phyloP scores from a whole-genome alignment of 1,140 invertebrate species.

The Planococcus citri region DNA sequence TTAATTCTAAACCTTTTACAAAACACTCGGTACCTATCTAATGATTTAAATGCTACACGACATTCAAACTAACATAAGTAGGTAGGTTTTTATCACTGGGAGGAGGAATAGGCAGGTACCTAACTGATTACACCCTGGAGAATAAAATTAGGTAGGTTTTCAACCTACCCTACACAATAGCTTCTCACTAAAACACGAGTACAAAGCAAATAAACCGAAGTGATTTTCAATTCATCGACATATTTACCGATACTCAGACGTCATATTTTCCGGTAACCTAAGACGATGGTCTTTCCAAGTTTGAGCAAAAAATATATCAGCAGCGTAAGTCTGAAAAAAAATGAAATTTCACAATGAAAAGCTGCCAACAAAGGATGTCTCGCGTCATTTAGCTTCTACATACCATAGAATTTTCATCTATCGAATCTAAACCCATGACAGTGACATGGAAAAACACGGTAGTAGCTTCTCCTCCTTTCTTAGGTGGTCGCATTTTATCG shows the following conservation, averaged over 20 bases:
- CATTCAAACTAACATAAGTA: no score
- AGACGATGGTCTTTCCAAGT: conserved; percentile 80
- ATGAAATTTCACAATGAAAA: conserved; percentile 18
- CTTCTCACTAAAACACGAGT: no score
- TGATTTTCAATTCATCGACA: no score
- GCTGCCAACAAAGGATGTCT: not conserved
- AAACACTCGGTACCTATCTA: no score
- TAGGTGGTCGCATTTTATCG: conserved; percentile 80
- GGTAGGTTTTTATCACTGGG: no score
- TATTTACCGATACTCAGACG: conserved; percentile 62
- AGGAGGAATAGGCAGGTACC: no score
- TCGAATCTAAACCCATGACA: conserved; percentile 83
- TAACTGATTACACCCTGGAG: no score
- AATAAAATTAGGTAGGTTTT: no score
- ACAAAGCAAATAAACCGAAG: no score
- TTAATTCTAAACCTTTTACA: no score
- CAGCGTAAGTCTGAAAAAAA: conserved; percentile 61
- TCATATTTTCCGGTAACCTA: conserved; percentile 81
- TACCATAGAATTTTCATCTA: conserved; percentile 86
- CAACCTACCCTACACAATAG: no score
- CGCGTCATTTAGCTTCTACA: conserved; percentile 22
- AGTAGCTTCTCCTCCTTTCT: conserved; percentile 72
- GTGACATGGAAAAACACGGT: conserved; percentile 82
- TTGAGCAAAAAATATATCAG: conserved; percentile 83
- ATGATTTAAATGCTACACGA: no score